Conservation (phyloP, 2,888 invertebrate genomes). For the Nasonia oneida region DNA sequence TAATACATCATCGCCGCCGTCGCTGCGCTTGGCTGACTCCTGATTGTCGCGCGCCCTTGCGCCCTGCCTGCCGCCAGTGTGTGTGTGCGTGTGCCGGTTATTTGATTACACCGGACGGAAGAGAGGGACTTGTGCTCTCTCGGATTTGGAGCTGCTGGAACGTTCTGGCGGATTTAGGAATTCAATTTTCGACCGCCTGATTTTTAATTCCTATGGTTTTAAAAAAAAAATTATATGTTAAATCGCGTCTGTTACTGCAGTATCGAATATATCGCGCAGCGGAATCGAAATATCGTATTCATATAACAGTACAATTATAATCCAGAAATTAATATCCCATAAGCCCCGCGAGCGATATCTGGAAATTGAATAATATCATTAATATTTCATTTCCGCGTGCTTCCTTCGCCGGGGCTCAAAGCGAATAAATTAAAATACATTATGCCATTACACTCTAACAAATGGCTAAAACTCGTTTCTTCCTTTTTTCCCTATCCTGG, state of each 20-base stretch:
- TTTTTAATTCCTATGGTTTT: too few species aligned
- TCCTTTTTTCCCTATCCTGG: neutral
- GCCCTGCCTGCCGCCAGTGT: neutral
- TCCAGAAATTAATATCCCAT: neutral
- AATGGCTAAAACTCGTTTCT: neutral
- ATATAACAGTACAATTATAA: neutral
- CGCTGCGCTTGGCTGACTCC: conserved; percentile 51
- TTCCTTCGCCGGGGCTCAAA: neutral
- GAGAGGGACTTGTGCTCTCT: neutral
- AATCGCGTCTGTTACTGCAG: too few species aligned
- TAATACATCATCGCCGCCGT: conserved; percentile 73
- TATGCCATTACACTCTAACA: neutral
- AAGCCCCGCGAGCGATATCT: neutral
- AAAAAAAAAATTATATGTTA: too few species aligned
- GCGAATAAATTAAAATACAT: conserved; percentile 13
- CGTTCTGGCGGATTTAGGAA: neutral
- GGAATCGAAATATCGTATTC: neutral
- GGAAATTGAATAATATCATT: neutral
- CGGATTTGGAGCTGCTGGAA: neutral
- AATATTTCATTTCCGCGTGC: neutral
- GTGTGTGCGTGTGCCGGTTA: conserved; percentile 30
- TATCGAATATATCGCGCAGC: neutral
- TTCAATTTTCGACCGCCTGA: neutral
- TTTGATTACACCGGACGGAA: conserved; percentile 46
- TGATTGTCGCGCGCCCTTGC: conserved; percentile 69